Percentiles rank a stretch among this genome's conserved stretches.
Conservation (phyloP, 2,113 vertebrate species). For the Zosterops hypoxanthus region DNA sequence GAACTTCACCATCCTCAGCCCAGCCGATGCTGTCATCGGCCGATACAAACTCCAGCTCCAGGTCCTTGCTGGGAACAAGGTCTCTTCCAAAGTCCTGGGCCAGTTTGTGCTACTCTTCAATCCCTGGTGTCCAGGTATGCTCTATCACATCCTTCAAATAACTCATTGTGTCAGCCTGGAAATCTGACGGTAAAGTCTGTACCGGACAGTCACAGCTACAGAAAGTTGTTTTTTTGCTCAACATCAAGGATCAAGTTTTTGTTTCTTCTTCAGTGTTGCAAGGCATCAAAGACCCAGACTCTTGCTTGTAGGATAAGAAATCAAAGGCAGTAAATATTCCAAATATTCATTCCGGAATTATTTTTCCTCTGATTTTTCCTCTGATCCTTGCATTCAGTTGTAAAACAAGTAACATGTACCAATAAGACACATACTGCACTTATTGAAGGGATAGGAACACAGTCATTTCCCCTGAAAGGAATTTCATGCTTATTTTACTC, state of each 20-base stretch:
- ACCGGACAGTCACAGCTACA: not conserved
- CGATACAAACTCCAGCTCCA: conserved; percentile 57
- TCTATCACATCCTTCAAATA: not conserved
- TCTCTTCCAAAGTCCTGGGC: conserved; percentile 21
- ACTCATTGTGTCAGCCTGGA: not conserved
- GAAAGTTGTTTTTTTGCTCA: not conserved
- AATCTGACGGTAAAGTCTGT: not conserved
- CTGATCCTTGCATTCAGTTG: not conserved
- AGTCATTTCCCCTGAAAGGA: not conserved
- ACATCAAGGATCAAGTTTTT: not conserved
- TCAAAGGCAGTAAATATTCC: not conserved
- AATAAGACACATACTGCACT: not conserved
- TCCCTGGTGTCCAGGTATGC: conserved; percentile 80
- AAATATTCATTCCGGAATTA: not conserved
- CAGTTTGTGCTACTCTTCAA: conserved; percentile 79
- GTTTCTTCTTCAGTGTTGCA: not conserved
- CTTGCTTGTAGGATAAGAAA: not conserved
- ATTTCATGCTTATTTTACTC: not conserved
- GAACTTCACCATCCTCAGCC: conserved; percentile 53
- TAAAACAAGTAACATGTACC: not conserved
- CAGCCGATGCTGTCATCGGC: conserved; percentile 70
- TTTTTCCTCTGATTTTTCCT: not conserved
- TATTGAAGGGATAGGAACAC: not conserved
- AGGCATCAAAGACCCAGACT: not conserved
- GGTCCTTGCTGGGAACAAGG: not conserved